A percentile compares a stretch with the other conserved stretches of the same genome.
Evolutionary conservation across 2,797 vertebrate species (phyloP).

Genomic region (Cyprinella venusta): DNA sequence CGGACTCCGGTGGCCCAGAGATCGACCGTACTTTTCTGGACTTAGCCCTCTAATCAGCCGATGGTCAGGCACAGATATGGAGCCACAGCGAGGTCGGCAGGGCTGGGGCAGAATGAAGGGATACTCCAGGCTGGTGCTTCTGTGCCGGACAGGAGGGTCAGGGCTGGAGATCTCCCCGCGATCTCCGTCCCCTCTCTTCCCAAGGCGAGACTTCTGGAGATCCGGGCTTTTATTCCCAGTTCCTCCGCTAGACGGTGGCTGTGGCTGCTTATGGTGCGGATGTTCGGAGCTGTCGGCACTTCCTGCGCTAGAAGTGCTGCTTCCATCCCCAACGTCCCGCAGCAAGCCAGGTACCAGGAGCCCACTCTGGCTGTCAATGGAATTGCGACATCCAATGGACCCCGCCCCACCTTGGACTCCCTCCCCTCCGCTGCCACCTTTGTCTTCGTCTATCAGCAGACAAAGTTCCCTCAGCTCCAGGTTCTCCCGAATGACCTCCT

Average conservation of each 20-base stretch:
- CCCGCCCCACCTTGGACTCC: conserved; percentile 52
- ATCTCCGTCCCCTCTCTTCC: conserved; percentile 58
- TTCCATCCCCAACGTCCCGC: conserved; percentile 93
- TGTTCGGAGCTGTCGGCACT: conserved; percentile 93
- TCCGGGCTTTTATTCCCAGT: conserved; percentile 80
- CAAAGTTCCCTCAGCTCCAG: conserved; percentile 95
- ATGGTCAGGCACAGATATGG: conserved; percentile 86
- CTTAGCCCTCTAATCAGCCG: conserved; percentile 87
- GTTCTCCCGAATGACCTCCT: conserved; percentile 94
- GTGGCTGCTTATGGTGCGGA: conserved; percentile 84
- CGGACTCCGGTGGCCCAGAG: conserved; percentile 82
- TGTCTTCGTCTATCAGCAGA: conserved; percentile 92
- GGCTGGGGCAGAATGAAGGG: conserved; percentile 80
- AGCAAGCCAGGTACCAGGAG: conserved; percentile 85
- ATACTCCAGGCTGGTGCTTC: conserved; percentile 91
- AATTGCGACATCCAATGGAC: conserved; percentile 85
- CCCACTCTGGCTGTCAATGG: conserved; percentile 94
- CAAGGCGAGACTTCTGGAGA: conserved; percentile 75
- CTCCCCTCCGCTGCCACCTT: conserved; percentile 65
- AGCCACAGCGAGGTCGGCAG: conserved; percentile 80
- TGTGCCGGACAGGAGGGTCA: conserved; percentile 81
- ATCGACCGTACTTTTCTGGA: conserved; percentile 86
- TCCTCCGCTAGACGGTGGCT: conserved; percentile 50
- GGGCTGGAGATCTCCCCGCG: conserved; percentile 73
- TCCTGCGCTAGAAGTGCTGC: conserved; percentile 93